phyloP scores from a whole-genome alignment of 2,888 invertebrate genomes.

The Gymnocheta viridis region DNA sequence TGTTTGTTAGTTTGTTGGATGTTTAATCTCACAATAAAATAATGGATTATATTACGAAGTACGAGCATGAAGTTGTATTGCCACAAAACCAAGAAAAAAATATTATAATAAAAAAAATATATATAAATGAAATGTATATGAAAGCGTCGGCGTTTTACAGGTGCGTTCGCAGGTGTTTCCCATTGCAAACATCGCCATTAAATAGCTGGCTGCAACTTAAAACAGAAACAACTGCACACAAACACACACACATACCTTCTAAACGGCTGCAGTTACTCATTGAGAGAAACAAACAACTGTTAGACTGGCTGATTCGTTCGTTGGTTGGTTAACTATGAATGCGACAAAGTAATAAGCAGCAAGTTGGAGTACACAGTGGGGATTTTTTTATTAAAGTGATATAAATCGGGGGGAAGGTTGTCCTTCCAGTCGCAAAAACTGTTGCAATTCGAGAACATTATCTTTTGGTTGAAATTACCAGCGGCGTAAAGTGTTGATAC shows the following conservation, averaged over 20 bases:
- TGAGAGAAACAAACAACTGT: constrained; percentile 55
- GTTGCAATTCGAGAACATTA: too few species aligned
- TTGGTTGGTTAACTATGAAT: constrained; percentile 35
- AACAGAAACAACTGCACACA: constrained; percentile 19
- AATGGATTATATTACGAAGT: constrained; percentile 46
- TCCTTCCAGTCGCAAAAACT: too few species aligned
- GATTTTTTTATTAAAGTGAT: neutral
- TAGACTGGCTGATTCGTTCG: constrained; percentile 30
- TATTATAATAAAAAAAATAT: neutral
- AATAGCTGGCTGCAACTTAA: constrained; percentile 27
- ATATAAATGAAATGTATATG: constrained; percentile 51
- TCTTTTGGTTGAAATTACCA: too few species aligned
- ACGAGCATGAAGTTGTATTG: constrained; percentile 25
- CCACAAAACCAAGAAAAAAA: neutral
- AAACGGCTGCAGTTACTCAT: constrained; percentile 35
- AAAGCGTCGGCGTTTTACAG: constrained; percentile 71
- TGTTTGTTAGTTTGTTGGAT: constrained; percentile 17
- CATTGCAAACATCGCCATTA: constrained; percentile 63
- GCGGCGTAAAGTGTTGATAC: too few species aligned
- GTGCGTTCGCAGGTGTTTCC: constrained; percentile 72
- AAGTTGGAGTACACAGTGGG: constrained; percentile 12
- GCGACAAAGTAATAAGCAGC: constrained; percentile 13
- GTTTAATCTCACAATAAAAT: constrained; percentile 38
- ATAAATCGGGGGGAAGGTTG: too few species aligned
- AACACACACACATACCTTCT: neutral